phyloP scores from a whole-genome alignment of 1,140 invertebrate species.

The Amphibalanus amphitrite region DNA sequence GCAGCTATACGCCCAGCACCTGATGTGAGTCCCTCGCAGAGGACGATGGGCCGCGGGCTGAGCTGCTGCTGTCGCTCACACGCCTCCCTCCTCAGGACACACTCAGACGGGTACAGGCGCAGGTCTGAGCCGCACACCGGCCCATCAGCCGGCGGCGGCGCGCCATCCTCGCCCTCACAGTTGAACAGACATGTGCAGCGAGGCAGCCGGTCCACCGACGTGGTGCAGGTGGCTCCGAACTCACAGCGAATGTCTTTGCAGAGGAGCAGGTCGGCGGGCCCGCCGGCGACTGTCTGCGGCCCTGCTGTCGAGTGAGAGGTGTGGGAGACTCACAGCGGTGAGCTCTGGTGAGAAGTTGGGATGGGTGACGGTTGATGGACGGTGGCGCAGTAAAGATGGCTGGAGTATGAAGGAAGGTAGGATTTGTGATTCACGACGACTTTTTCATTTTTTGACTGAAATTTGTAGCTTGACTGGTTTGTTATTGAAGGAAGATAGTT shows the following conservation, averaged over 20 bases:
- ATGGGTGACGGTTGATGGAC: too few species aligned
- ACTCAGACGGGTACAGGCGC: constrained; percentile 57
- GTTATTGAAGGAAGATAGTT: too few species aligned
- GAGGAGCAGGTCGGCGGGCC: not conserved
- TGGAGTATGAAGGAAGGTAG: too few species aligned
- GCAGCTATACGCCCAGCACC: too few species aligned
- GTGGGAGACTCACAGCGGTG: too few species aligned
- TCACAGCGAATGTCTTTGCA: constrained; percentile 65
- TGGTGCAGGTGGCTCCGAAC: constrained; percentile 62
- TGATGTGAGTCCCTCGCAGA: constrained; percentile 50
- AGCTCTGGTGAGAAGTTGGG: too few species aligned
- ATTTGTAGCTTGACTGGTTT: too few species aligned
- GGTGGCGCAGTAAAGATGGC: too few species aligned
- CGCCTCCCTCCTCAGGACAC: constrained; percentile 67
- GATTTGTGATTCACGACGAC: too few species aligned
- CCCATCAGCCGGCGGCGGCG: constrained; percentile 26
- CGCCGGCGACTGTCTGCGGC: too few species aligned
- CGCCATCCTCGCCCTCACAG: constrained; percentile 22
- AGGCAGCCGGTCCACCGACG: constrained; percentile 52
- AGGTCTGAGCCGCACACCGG: constrained; percentile 70
- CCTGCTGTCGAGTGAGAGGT: too few species aligned
- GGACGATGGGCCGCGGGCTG: constrained; percentile 50
- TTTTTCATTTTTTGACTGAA: too few species aligned
- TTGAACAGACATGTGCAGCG: constrained; percentile 46
- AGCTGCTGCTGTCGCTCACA: constrained; percentile 67